phyloP scores from a whole-genome alignment of 2,888 invertebrate species.

The Linnaemya vulpina region DNA sequence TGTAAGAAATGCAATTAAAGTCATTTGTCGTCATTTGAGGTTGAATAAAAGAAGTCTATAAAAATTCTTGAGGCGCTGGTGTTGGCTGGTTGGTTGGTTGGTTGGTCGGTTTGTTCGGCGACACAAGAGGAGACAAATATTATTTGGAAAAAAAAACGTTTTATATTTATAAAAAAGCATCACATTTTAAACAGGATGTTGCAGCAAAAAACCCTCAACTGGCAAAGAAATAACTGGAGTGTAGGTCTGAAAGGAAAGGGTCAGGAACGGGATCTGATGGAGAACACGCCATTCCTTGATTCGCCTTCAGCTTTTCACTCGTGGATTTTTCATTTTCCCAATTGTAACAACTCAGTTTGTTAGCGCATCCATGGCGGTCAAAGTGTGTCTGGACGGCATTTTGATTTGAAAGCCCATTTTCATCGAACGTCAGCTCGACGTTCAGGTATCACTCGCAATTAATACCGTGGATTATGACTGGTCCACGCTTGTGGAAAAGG shows the following conservation, averaged over 20 bases:
- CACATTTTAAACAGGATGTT: conserved; percentile 58
- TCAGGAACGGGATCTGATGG: conserved; percentile 24
- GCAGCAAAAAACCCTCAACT: conserved; percentile 20
- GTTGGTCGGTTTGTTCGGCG: conserved; percentile 60
- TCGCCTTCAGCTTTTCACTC: too few species aligned
- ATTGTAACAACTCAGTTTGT: too few species aligned
- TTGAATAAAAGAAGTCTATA: conserved; percentile 49
- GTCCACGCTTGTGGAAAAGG: too few species aligned
- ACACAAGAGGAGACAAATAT: conserved; percentile 36
- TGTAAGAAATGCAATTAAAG: conserved; percentile 71
- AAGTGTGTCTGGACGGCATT: too few species aligned
- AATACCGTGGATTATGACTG: too few species aligned
- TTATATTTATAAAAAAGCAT: conserved; percentile 19
- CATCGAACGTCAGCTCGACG: too few species aligned
- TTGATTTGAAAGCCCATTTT: too few species aligned
- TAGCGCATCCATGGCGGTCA: too few species aligned
- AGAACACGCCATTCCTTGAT: too few species aligned
- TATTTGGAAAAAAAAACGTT: conserved; percentile 11
- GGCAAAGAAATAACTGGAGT: conserved; percentile 51
- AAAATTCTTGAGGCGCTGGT: conserved; percentile 60
- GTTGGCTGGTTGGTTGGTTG: conserved; percentile 60
- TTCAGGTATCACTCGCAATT: too few species aligned
- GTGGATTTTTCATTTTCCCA: too few species aligned
- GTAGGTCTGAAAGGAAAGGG: conserved; percentile 19
- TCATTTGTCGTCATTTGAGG: conserved; percentile 71